Evolutionary conservation across 1,140 invertebrate species (phyloP).

Genomic region (Leguminivora glycinivorella): DNA sequence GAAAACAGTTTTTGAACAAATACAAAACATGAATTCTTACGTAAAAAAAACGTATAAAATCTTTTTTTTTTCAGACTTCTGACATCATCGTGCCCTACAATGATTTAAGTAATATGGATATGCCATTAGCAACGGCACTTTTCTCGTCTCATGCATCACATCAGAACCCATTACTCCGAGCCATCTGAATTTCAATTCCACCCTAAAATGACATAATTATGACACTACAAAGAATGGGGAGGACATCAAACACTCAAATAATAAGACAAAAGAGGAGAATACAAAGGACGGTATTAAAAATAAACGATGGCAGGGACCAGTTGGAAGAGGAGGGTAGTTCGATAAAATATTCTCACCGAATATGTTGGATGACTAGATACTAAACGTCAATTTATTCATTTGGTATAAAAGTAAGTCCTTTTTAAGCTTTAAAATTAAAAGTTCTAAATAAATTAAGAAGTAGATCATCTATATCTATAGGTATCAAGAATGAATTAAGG

Average conservation of each 20-base stretch:
- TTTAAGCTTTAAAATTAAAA: no score
- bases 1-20: no score
- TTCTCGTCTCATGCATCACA: constrained; percentile 1
- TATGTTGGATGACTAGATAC: no score
- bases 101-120: not conserved
- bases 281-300: constrained; percentile 68
- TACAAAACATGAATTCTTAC: no score
- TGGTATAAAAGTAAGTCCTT: no score
- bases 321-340: not conserved
- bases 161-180: constrained; percentile 42
- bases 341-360: not conserved
- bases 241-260: constrained; percentile 68
- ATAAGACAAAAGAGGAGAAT: constrained; percentile 67
- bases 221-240: constrained; percentile 63
- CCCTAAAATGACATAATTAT: constrained; percentile 66
- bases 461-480: no score
- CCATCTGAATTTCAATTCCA: constrained; percentile 51
- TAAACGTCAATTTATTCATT: no score
- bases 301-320: constrained; percentile 32
- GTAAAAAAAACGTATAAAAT: no score
- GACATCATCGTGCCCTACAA: constrained; percentile 39
- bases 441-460: no score
- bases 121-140: not conserved
- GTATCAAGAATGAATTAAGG: no score
- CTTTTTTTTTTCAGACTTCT: no score